A percentile compares a stretch with the other conserved stretches of the same genome.
Conservation (phyloP, 2,113 vertebrate species). For the Corythornis vintsioides region DNA sequence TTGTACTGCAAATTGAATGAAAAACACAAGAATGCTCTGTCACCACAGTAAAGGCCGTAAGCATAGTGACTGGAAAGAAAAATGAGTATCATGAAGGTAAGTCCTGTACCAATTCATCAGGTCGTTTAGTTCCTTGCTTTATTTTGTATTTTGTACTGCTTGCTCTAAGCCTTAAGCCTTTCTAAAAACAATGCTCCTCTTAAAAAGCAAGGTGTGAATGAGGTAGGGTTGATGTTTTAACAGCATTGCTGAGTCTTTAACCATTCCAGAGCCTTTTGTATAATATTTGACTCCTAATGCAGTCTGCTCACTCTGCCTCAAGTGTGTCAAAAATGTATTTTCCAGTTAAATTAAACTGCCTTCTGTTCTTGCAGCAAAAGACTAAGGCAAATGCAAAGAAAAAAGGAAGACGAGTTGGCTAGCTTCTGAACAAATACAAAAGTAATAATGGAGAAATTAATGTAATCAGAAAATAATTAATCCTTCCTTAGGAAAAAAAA, state of each 20-base stretch:
- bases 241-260: background rate
- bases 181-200: background rate
- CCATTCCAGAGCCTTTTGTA: background rate
- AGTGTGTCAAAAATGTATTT: background rate
- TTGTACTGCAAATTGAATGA: background rate
- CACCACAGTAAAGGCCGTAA: background rate
- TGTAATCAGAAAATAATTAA: background rate
- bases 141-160: background rate
- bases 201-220: background rate
- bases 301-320: background rate
- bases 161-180: background rate
- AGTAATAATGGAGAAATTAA: background rate
- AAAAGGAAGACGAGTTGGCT: background rate
- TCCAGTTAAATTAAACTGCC: background rate
- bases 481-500: background rate
- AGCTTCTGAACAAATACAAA: background rate
- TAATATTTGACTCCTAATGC: rapidly evolving
- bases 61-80: background rate
- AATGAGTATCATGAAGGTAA: conserved; percentile 10
- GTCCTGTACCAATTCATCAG: conserved; percentile 33
- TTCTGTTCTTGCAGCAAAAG: background rate
- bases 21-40: background rate
- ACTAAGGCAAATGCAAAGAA: background rate
- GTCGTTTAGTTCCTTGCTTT: background rate
- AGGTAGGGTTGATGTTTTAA: background rate